Evolutionary conservation across 2,797 vertebrate genomes (phyloP).

Genomic region (Poecilia velifera): DNA sequence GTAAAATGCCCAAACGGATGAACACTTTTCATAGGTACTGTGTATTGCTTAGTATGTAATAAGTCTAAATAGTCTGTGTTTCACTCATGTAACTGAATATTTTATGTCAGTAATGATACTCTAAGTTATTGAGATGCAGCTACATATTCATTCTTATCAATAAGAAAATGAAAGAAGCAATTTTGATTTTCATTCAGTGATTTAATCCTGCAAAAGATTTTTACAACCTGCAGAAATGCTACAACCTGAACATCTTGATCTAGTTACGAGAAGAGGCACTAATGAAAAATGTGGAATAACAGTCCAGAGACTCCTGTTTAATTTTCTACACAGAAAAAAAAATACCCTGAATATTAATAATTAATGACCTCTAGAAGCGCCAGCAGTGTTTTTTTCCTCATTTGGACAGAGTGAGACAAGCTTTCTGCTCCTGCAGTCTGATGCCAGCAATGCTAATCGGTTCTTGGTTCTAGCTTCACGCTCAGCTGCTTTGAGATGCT

Average conservation of each 20-base stretch:
- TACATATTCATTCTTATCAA: background rate
- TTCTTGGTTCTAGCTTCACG: constrained; percentile 13
- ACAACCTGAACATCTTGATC: background rate
- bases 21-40: too few relatives aligned
- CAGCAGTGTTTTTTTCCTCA: background rate
- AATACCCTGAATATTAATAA: background rate
- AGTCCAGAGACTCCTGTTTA: background rate
- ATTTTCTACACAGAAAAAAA: background rate
- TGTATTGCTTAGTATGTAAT: background rate
- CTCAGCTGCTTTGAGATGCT: constrained; percentile 15
- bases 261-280: background rate
- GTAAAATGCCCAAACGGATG: background rate
- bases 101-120: background rate
- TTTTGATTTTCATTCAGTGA: background rate
- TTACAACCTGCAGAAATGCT: background rate
- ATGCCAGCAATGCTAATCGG: constrained; percentile 4
- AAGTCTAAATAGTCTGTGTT: background rate
- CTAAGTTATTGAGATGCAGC: background rate
- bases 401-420: constrained; percentile 1
- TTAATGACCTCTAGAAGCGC: background rate
- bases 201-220: background rate
- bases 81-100: background rate
- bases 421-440: background rate
- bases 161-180: background rate
- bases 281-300: background rate